Evolutionary conservation across 2,113 vertebrate genomes (phyloP).

Genomic region (Lonchura striata): DNA sequence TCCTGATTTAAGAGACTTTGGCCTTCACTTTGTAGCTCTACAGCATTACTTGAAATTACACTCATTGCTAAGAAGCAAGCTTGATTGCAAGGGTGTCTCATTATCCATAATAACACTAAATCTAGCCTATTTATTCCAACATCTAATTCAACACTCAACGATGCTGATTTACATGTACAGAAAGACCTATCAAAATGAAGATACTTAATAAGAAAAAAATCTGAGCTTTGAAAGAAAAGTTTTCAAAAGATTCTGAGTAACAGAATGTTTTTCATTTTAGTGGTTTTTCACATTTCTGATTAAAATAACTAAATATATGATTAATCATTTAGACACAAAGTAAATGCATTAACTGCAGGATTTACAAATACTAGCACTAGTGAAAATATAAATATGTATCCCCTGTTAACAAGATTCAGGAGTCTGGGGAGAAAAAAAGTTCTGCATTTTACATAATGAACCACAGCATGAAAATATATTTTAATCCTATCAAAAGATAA

Average conservation of each 20-base stretch:
- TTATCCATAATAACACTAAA: slow-evolving; percentile 55
- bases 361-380: background rate
- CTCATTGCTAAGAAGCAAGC: slow-evolving; percentile 42
- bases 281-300: background rate
- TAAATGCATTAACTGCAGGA: background rate
- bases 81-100: slow-evolving; percentile 52
- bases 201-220: background rate
- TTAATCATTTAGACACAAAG: background rate
- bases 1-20: background rate
- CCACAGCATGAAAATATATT: background rate
- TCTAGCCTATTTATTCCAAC: slow-evolving; percentile 47
- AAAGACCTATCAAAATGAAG: slow-evolving; percentile 17
- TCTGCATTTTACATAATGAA: background rate
- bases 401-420: background rate
- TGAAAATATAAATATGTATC: slow-evolving; percentile 9
- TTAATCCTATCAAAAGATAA: background rate
- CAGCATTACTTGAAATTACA: slow-evolving; percentile 3
- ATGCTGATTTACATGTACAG: background rate
- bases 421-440: background rate
- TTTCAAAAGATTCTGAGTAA: background rate
- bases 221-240: background rate
- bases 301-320: background rate
- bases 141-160: slow-evolving; percentile 38
- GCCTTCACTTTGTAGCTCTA: background rate
- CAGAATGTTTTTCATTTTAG: background rate